A percentile compares a stretch with the other conserved stretches of the same genome.
phyloP scores from a whole-genome alignment of 2,797 vertebrate genomes.

The Silurus aristotelis region DNA sequence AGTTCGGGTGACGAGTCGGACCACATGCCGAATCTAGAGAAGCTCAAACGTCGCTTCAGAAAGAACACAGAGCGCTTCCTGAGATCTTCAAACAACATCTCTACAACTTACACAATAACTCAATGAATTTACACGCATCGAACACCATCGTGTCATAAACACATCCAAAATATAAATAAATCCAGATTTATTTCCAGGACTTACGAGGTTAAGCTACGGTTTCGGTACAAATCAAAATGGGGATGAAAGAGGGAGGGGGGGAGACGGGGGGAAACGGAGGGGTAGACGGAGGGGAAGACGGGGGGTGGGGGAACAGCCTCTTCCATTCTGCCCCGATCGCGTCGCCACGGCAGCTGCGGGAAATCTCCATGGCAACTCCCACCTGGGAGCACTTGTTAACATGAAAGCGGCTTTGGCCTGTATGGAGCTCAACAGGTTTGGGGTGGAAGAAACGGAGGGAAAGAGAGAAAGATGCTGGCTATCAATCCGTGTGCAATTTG shows the following conservation, averaged over 20 bases:
- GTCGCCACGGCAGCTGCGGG: constrained; percentile 61
- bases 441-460: constrained; percentile 45
- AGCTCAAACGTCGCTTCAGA: too few relatives aligned
- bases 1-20: too few relatives aligned
- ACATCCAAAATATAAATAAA: neutral
- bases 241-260: constrained; percentile 42
- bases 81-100: neutral
- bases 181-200: constrained; percentile 47
- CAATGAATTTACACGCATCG: neutral
- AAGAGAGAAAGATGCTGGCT: constrained; percentile 50
- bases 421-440: constrained; percentile 60
- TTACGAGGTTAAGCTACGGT: constrained; percentile 48
- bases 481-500: constrained; percentile 51
- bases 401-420: constrained; percentile 59
- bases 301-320: constrained; percentile 39
- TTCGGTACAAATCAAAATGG: constrained; percentile 40
- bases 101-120: neutral
- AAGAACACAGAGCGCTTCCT: neutral
- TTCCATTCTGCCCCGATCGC: constrained; percentile 58
- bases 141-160: constrained; percentile 39
- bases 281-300: neutral
- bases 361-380: constrained; percentile 67
- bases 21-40: too few relatives aligned
- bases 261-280: neutral
- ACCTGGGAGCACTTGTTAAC: constrained; percentile 70